phyloP scores from a whole-genome alignment of 2,797 vertebrate species.

The Sorex maritimensis region DNA sequence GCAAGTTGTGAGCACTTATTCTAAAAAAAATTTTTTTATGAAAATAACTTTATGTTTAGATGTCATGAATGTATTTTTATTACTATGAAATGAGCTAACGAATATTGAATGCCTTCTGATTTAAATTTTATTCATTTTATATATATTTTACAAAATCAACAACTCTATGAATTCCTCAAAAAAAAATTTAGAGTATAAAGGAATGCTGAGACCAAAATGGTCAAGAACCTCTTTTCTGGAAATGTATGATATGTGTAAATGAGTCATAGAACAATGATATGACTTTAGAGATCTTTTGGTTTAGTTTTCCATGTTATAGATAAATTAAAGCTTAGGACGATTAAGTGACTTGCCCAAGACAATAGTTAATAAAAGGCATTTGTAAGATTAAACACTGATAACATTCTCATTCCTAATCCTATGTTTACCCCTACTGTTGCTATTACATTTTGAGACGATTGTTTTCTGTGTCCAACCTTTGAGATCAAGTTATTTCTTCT shows the following conservation, averaged over 20 bases:
- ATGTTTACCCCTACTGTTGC: neutral
- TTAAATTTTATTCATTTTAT: no score
- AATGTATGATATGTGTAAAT: neutral
- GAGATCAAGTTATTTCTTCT: constrained; percentile 10
- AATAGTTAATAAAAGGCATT: neutral
- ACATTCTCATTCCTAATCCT: neutral
- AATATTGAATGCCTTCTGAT: no score
- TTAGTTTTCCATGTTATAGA: neutral
- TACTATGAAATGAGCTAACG: constrained; percentile 32
- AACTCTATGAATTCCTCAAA: no score
- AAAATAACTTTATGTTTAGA: constrained; percentile 38
- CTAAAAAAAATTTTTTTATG: neutral
- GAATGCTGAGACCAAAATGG: no score
- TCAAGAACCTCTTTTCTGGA: neutral
- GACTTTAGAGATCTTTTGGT: no score
- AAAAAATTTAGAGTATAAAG: no score
- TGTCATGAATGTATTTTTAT: neutral
- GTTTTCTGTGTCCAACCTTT: neutral
- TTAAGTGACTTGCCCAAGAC: neutral
- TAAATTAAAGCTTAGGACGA: no score
- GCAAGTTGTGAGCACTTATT: neutral
- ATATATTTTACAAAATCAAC: neutral
- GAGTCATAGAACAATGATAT: neutral
- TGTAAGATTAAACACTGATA: neutral
- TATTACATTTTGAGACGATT: neutral